Evolutionary conservation across 2,888 invertebrate genomes (phyloP).

Genomic region (Catocala nupta): DNA sequence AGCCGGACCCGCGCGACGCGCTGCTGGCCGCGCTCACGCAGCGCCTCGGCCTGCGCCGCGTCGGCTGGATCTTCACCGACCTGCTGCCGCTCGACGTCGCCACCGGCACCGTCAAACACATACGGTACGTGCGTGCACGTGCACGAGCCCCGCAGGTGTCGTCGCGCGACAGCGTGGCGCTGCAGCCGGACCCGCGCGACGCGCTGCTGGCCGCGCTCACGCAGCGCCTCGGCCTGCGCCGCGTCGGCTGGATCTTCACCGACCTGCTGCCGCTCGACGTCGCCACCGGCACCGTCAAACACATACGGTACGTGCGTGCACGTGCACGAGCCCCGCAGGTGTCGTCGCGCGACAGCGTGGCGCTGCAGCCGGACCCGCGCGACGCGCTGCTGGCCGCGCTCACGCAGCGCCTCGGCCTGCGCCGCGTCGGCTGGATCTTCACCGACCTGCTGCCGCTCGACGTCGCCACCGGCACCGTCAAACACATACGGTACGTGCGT

Average conservation of each 20-base stretch:
- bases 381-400: too few species aligned
- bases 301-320: constrained; percentile 73
- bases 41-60: constrained; percentile 91
- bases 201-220: constrained; percentile 94
- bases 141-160: too few species aligned
- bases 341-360: too few species aligned
- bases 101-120: constrained; percentile 93
- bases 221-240: constrained; percentile 90
- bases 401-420: constrained; percentile 92
- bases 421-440: constrained; percentile 98
- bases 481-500: constrained; percentile 81
- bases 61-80: constrained; percentile 99
- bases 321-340: too few species aligned
- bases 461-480: constrained; percentile 95
- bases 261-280: too few species aligned
- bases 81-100: too few species aligned
- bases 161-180: too few species aligned
- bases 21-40: constrained; percentile 92
- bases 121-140: constrained; percentile 66
- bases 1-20: too few species aligned
- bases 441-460: too few species aligned
- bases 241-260: constrained; percentile 99
- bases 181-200: too few species aligned
- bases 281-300: constrained; percentile 94
- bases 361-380: too few species aligned